Percentiles rank a stretch among this genome's conserved stretches.
These are phyloP conservation scores for Drosophila kanapiae DNA, from an alignment of 1,140 invertebrate species.

Conservation along the genomic window DNA sequence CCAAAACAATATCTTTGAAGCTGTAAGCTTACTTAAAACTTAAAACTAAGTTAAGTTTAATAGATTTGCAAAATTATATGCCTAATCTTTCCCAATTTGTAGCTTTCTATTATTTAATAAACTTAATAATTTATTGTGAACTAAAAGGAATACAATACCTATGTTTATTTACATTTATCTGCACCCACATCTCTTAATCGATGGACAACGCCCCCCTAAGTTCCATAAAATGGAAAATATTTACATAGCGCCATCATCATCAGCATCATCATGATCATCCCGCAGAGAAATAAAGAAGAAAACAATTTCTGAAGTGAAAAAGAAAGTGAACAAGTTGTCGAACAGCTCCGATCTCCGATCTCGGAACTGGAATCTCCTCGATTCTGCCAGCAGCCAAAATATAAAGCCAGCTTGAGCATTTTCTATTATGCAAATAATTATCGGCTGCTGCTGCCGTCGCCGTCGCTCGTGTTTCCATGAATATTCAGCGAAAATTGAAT, in stretches of 20 bases:
- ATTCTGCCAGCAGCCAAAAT: constrained; percentile 37
- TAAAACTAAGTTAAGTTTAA: too few relatives aligned
- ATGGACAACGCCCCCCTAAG: neutral
- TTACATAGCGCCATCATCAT: constrained; percentile 10
- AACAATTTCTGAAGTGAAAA: constrained; percentile 58
- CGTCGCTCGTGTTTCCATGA: constrained; percentile 36
- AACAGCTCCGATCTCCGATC: constrained; percentile 14
- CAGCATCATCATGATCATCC: constrained; percentile 29
- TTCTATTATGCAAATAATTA: constrained; percentile 63
- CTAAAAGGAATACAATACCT: too few relatives aligned
- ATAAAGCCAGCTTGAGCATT: constrained; percentile 37
- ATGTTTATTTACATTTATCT: neutral
- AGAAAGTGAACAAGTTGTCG: constrained; percentile 64
- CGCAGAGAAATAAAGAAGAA: constrained; percentile 21
- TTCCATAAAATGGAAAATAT: constrained; percentile 24
- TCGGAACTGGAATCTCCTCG: constrained; percentile 9
- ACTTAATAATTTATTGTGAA: too few relatives aligned
- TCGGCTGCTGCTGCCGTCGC: constrained; percentile 4
- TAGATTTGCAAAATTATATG: too few relatives aligned
- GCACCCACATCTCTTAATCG: constrained; percentile 1
- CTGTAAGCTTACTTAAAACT: too few relatives aligned
- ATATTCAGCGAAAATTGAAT: constrained; percentile 41
- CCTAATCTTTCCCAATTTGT: too few relatives aligned
- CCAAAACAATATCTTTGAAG: too few relatives aligned
- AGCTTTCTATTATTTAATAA: too few relatives aligned